Evolutionary conservation across 2,888 invertebrate species (phyloP).

Genomic region (Oeneis ivallda): DNA sequence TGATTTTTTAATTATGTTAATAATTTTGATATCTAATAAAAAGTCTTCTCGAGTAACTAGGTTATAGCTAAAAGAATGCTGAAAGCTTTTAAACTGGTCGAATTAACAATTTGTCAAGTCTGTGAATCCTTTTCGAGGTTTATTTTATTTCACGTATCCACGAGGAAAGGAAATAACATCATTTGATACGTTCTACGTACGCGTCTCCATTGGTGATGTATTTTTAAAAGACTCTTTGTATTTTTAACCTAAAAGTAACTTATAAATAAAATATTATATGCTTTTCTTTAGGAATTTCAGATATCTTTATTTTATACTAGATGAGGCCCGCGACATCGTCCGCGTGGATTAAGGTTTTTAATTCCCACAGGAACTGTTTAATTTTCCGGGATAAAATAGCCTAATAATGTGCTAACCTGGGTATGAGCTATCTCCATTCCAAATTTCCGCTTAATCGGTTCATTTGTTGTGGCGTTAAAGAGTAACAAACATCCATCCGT

Average conservation of each 20-base stretch:
- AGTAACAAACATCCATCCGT: too few species aligned
- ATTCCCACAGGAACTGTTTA: too few species aligned
- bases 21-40: not conserved
- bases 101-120: constrained; percentile 4
- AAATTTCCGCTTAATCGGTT: too few species aligned
- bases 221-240: constrained; percentile 9
- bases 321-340: not conserved
- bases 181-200: constrained; percentile 6
- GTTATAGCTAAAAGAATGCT: not conserved
- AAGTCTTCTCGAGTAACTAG: too few species aligned
- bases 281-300: not conserved
- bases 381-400: too few species aligned
- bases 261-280: too few species aligned
- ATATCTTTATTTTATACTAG: not conserved
- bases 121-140: not conserved
- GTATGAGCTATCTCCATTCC: too few species aligned
- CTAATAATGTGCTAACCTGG: too few species aligned
- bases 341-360: not conserved
- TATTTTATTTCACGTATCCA: constrained; percentile 11
- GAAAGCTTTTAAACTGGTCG: not conserved
- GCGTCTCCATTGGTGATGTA: not conserved
- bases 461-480: too few species aligned
- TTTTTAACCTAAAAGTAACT: not conserved
- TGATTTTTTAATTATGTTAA: too few species aligned
- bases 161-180: constrained; percentile 6